Evolutionary conservation across 2,797 vertebrate species (phyloP), one percentile per base, ranked within the genome.

Genomic region (Danio kyathit): DNA sequence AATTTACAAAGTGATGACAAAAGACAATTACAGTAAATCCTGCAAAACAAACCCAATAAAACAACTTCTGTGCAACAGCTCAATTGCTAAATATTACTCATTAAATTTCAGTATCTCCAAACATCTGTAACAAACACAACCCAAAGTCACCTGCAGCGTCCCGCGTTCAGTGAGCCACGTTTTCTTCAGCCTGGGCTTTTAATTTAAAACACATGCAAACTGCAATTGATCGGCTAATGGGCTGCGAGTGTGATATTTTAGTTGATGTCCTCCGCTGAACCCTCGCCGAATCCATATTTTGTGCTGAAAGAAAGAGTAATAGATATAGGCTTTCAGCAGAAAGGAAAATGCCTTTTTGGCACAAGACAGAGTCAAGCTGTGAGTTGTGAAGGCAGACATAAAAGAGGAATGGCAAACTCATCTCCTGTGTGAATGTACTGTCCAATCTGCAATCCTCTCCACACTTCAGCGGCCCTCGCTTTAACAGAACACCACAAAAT

Each of bases 321-420:
- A 79, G 54, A 79, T 60, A 61, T 59, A 70, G 17, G 54, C 29
- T 70, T 70, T 79, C 56, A 61, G 16, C 44, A 61, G 48, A 69
- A 52, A 51, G 66, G 76, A 79, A 79, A 70, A 79, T 70, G 56
- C 64, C 43, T 77, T 77, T 77, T 69, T 77, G 64, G 75, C 76
- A 70, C 56, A 70, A 79, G 76, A 79, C n/a, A n/a, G 76, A 71
- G 76, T 79, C 56, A 78, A 69, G 64, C 64, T 78, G 76, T 59
- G 65, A 78, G 64, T 78, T 78, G 65, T 70, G 76, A 61, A 70
- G 76, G 54, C 44, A 69, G 56, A 79, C 56, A 79, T 70, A 70
- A 79, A 79, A 69, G 56, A 79, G 56, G n/a, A 69, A 79, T 21
- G 76, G 41, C 56, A 79, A 70, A 79, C 66, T 61, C 54, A 78